Evolutionary conservation across 2,888 invertebrate genomes (phyloP), one percentile per base, ranked within the genome.

Genomic region (Caenorhabditis sulstoni): DNA sequence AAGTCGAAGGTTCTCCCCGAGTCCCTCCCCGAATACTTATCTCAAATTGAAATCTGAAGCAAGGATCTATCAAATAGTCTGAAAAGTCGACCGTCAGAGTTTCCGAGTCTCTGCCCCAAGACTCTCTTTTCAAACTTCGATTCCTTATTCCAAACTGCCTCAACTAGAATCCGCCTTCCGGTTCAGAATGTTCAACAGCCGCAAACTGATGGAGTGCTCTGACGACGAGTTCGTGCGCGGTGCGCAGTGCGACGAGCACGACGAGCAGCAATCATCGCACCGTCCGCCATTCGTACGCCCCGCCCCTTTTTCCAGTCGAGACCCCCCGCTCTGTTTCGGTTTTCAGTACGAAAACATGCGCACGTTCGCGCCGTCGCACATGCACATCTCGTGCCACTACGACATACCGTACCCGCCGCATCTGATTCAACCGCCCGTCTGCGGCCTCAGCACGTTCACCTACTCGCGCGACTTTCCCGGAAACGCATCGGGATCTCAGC

Each of bases 331-430:
- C 20, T 16, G 29, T 47, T 45, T 35, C 37, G 11, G n/a, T 41
- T 74, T 79, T 2, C 66, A 80, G 80, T 70, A 74, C 58, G 80
- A 80, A 35, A 74, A 62, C 49, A 71, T 80, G 62, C 70, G 80
- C 29, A 66, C 80, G 39, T 80, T 80, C 50, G 80, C 75, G n/a
- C 80, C 80, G 1, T 80, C 80, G 0, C 80, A 80, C 45, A 80
- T 80, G 80, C 80, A 80, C 47, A 80, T 80, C n/a, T 80, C 80
- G 1, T 80, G 80, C 18, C 80, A 80, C 52, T 80, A 80, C 58
- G 80, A 80, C 45, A 80, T 80, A 61, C 75, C 80, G 59, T 80
- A 76, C 53, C 65, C 73, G 7, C 80, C 75, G 12, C 75, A 80
- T 62, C 20, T 80, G 20, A 75, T 80, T 16, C 80, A 75, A 58